These are phyloP conservation scores for Geococcyx californianus DNA, from an alignment of 2,113 vertebrate species.

Conservation along the genomic window DNA sequence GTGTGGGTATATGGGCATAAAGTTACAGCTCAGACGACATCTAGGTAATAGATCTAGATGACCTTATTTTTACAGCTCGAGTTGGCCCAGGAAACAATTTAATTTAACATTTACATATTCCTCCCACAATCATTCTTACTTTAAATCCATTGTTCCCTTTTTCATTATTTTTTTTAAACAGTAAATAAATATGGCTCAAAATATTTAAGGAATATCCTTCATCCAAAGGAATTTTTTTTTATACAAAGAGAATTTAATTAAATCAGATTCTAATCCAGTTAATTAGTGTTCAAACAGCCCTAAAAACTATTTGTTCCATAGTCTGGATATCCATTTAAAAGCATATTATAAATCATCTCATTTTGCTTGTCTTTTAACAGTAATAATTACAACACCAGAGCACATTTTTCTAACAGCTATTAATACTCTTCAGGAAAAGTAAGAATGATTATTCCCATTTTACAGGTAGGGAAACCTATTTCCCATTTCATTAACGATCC, in stretches of 20 bases:
- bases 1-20: neutral
- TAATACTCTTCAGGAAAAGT: conserved; percentile 42
- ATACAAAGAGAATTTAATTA: conserved; percentile 40
- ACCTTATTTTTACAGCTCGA: neutral
- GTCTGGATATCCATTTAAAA: conserved; percentile 32
- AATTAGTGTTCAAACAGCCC: conserved; percentile 21
- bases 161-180: neutral
- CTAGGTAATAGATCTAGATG: neutral
- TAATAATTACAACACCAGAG: conserved; percentile 46
- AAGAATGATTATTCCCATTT: conserved; percentile 54
- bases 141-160: neutral
- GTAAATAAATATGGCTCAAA: neutral
- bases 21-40: neutral
- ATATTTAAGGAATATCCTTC: neutral
- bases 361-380: conserved; percentile 41
- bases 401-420: conserved; percentile 25
- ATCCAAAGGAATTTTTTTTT: neutral
- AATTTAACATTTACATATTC: neutral
- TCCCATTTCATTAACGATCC: conserved; percentile 22
- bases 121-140: neutral
- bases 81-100: neutral
- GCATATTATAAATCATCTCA: conserved; percentile 45
- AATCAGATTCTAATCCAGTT: conserved; percentile 33
- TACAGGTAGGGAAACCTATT: conserved; percentile 45
- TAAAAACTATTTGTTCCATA: conserved; percentile 36